A percentile compares a stretch with the other conserved stretches of the same genome.
Evolutionary conservation across 2,113 vertebrate species (phyloP).

Genomic region (Platysteira castanea): DNA sequence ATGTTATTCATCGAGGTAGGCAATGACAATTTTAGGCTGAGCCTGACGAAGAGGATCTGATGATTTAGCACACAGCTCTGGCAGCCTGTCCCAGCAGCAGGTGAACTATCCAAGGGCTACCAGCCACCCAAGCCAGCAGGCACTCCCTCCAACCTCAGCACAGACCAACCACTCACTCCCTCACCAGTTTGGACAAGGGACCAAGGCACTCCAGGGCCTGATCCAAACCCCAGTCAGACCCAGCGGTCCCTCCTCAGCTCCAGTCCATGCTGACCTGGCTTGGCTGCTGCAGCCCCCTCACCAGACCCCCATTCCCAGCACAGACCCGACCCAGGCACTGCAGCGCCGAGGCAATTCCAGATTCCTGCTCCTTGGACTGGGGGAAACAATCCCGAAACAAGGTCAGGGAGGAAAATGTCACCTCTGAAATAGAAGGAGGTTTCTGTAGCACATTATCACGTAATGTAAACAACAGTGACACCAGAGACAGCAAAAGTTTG

Average conservation of each 20-base stretch:
- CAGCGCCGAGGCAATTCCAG: neutral
- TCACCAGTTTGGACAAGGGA: accelerated
- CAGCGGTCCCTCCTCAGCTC: neutral
- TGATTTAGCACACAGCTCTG: neutral
- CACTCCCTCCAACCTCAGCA: neutral
- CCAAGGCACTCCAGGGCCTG: no score
- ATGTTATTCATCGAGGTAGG: accelerated
- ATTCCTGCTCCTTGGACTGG: neutral
- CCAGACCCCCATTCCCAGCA: neutral
- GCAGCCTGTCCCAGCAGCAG: neutral
- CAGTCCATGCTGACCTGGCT: neutral
- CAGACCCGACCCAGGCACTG: accelerated
- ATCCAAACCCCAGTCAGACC: neutral
- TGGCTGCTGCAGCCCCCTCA: neutral
- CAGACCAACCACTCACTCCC: neutral
- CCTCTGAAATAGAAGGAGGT: neutral
- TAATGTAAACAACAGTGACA: neutral
- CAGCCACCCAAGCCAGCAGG: neutral
- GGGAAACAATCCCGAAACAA: neutral
- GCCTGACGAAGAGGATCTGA: neutral
- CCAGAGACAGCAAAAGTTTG: conserved; percentile 32
- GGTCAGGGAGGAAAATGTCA: neutral
- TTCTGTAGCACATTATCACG: neutral
- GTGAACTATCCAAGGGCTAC: neutral
- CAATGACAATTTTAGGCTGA: neutral